phyloP scores from a whole-genome alignment of 2,113 vertebrate genomes.

The Puma concolor region DNA sequence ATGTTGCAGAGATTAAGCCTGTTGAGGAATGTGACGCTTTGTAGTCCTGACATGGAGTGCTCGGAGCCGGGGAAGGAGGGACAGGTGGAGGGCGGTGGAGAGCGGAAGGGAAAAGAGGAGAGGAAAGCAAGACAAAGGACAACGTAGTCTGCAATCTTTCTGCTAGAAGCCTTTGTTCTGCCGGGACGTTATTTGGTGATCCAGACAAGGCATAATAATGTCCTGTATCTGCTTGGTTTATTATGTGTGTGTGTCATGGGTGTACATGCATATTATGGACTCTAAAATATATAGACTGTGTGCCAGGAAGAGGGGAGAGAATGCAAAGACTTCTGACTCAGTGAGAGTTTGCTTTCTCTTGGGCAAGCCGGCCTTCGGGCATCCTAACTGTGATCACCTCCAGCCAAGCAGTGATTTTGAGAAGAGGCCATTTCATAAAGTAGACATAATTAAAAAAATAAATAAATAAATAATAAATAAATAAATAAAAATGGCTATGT shows the following conservation, averaged over 20 bases:
- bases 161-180: conserved; percentile 60
- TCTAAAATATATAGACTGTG: conserved; percentile 47
- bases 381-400: not conserved
- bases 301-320: conserved; percentile 12
- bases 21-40: not conserved
- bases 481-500: not conserved
- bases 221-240: conserved; percentile 62
- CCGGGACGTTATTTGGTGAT: conserved; percentile 52
- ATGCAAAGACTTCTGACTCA: not conserved
- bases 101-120: not conserved
- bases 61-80: not conserved
- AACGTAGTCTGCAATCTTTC: not conserved
- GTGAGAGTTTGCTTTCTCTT: conserved; percentile 26
- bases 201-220: conserved; percentile 52
- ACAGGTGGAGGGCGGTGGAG: not conserved
- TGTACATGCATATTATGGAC: conserved; percentile 62
- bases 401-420: not conserved
- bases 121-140: conserved; percentile 52
- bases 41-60: not conserved
- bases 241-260: conserved; percentile 71
- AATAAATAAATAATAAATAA: not conserved
- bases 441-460: not conserved
- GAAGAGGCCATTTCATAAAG: not conserved
- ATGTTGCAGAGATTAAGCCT: conserved; percentile 50
- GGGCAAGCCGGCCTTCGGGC: not conserved